phyloP scores from a whole-genome alignment of 2,797 vertebrate genomes.

The Eospalax fontanierii region DNA sequence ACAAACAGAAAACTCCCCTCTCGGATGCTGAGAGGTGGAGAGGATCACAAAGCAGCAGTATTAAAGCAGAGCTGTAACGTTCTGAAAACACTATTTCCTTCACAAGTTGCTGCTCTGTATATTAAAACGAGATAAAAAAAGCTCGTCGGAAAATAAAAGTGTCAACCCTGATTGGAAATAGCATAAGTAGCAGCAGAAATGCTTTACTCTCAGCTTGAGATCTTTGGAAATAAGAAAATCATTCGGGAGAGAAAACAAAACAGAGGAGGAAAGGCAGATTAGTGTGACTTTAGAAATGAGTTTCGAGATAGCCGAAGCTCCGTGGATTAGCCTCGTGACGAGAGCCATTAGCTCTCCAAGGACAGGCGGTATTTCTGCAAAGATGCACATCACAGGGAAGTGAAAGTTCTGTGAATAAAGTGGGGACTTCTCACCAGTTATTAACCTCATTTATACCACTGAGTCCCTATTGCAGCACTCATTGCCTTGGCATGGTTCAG shows the following conservation, averaged over 20 bases:
- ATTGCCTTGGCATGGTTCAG: constrained; percentile 64
- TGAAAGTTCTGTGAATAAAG: constrained; percentile 50
- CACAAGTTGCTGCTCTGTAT: neutral
- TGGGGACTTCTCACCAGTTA: constrained; percentile 73
- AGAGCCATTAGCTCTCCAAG: constrained; percentile 73
- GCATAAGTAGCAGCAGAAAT: constrained; percentile 40
- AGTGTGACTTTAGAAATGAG: constrained; percentile 80
- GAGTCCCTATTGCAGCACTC: constrained; percentile 63
- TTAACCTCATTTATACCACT: constrained; percentile 78
- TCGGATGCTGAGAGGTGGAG: neutral
- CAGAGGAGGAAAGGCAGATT: constrained; percentile 71
- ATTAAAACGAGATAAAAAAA: constrained; percentile 61
- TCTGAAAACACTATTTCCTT: constrained; percentile 32
- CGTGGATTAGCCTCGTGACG: constrained; percentile 76
- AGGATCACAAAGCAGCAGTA: neutral
- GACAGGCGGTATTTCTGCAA: constrained; percentile 74
- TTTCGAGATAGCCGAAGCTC: constrained; percentile 72
- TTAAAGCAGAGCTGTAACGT: neutral
- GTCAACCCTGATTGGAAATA: constrained; percentile 72
- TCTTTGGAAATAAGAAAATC: constrained; percentile 59
- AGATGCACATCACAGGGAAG: constrained; percentile 11
- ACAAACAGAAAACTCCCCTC: neutral
- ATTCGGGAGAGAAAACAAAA: constrained; percentile 72
- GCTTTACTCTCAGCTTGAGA: constrained; percentile 62
- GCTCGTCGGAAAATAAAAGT: constrained; percentile 40